Evolutionary conservation across 35 echinoderm and acorn worm genomes (phyloP), one percentile per base, ranked within the genome.

Genomic region (Amphiura filiformis): DNA sequence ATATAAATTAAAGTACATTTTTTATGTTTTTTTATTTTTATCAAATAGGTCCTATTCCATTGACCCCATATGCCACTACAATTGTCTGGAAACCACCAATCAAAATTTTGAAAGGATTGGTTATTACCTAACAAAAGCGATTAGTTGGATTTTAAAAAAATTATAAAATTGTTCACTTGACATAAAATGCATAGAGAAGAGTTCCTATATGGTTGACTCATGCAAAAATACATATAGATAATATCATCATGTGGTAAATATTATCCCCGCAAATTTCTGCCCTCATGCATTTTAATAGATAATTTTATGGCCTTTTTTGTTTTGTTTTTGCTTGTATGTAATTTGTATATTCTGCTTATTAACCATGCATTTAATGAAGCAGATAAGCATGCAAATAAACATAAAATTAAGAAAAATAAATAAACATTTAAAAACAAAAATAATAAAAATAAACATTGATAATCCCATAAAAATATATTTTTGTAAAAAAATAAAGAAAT

Each of bases 161-260:
- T 47, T 4, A 47, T 47, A 17, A 47, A 47, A 47, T 47, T 47
- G 4, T 17, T 47, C 41, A 47, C 41, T 47, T 47, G 41, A 47
- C 41, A 47, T 47, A 47, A 47, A 47, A 70, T 70, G 61, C 61
- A 70, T 18, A 70, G 28, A 70, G 26, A 23, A 70, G 28, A 70
- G 26, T 30, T 13, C 61, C 61, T 30, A 30, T 26, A 70, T 70
- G 61, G 26, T 70, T 70, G 61, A n/a, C n/a, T 70, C 61, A 70
- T 70, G 61, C 61, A 70, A 18, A 52, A 70, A 70, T 70, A 70
- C 61, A 70, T n/a, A n/a, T 47, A 47, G 41, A 47, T 47, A 47
- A 47, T n/a, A 47, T 47, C n/a, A 17, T 47, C 41, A 47, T 47
- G 61, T 13, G 61, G 26, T 13, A 70, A 70, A 30, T 13, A 70